phyloP scores from a whole-genome alignment of 2,113 vertebrate genomes.

The Leucopternis melanops region DNA sequence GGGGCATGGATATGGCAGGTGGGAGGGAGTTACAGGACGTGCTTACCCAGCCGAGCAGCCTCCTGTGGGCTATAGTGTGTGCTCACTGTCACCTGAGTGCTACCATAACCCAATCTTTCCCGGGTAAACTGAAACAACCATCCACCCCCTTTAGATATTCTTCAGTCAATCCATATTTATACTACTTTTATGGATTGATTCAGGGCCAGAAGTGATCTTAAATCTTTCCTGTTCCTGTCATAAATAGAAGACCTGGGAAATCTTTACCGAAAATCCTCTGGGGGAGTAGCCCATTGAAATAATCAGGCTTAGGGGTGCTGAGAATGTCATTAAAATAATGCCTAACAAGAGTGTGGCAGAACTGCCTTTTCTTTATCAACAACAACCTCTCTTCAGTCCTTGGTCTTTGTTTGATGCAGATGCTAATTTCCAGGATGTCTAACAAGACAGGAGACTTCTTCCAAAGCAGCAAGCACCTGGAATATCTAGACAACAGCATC shows the following conservation, averaged over 20 bases:
- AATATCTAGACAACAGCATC: background rate
- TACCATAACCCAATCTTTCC: background rate
- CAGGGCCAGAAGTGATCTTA: background rate
- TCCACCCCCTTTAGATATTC: background rate
- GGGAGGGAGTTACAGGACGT: accelerated
- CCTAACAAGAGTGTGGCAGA: background rate
- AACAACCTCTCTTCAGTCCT: background rate
- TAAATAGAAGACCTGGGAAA: background rate
- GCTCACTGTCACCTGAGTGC: background rate
- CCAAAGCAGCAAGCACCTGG: background rate
- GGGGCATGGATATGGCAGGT: background rate
- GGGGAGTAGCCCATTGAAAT: background rate
- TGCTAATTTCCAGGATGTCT: background rate
- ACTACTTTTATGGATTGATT: background rate
- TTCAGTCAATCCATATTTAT: background rate
- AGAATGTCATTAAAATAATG: background rate
- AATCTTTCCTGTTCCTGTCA: background rate
- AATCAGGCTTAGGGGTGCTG: background rate
- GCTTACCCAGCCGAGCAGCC: accelerated
- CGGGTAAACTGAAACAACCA: background rate
- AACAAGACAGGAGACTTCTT: background rate
- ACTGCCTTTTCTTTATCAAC: background rate
- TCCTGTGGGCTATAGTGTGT: background rate
- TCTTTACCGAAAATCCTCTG: background rate
- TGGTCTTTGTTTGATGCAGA: background rate